These are phyloP conservation scores for Cottoperca gobio DNA, from an alignment of 2,797 vertebrate genomes.

Conservation along the genomic window DNA sequence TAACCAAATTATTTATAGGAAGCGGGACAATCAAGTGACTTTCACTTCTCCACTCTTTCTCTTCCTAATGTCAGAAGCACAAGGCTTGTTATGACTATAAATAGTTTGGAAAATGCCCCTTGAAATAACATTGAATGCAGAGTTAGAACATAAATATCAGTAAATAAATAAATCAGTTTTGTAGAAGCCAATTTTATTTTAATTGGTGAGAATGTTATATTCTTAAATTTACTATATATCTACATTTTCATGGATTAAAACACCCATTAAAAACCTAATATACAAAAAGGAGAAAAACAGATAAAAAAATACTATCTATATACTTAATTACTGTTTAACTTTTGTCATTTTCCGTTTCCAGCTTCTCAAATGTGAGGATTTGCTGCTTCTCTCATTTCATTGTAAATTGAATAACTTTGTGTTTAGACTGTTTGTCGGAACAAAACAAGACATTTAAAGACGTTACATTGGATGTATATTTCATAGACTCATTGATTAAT, in stretches of 20 bases:
- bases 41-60: background rate
- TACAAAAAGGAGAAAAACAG: background rate
- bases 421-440: background rate
- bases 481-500: background rate
- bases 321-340: too few relatives aligned
- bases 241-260: background rate
- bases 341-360: background rate
- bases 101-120: conserved; percentile 15
- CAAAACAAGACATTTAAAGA: background rate
- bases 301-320: too few relatives aligned
- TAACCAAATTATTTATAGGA: conserved; percentile 8
- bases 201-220: background rate
- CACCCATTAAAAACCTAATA: background rate
- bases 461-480: background rate
- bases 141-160: background rate
- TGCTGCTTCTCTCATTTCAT: background rate
- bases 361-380: background rate
- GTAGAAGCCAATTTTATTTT: background rate
- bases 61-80: background rate
- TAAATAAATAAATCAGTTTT: background rate
- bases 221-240: background rate
- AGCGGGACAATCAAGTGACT: background rate
- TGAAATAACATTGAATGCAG: background rate
- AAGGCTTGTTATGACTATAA: background rate
- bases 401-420: background rate